These are phyloP conservation scores for Hippopotamyrus pictus DNA, from an alignment of 2,797 vertebrate genomes.

Conservation along the genomic window DNA sequence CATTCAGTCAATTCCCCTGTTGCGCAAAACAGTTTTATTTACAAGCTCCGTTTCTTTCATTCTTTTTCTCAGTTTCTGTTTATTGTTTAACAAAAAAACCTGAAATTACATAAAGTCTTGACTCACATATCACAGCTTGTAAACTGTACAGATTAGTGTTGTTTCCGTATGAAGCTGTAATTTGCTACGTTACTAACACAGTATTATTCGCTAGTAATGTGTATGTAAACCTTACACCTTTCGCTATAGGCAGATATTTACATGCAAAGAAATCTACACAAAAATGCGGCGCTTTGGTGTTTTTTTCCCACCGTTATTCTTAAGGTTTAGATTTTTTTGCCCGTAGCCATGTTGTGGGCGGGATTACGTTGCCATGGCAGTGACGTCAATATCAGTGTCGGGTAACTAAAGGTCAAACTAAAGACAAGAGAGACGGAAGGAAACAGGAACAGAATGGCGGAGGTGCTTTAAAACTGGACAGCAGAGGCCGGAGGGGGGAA, in stretches of 20 bases:
- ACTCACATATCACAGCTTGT: neutral
- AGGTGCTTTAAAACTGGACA: slow-evolving; percentile 34
- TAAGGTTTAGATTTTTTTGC: neutral
- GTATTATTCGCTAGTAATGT: neutral
- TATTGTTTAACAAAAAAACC: neutral
- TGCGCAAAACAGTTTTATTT: neutral
- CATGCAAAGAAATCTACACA: neutral
- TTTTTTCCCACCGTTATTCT: neutral
- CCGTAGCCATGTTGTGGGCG: slow-evolving; percentile 34
- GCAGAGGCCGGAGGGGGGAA: slow-evolving; percentile 20
- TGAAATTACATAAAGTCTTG: neutral
- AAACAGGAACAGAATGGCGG: slow-evolving; percentile 46
- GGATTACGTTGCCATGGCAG: slow-evolving; percentile 60
- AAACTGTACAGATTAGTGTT: neutral
- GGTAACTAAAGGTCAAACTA: slow-evolving; percentile 72
- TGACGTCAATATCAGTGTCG: slow-evolving; percentile 71
- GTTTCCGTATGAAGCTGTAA: neutral
- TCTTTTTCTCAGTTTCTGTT: neutral
- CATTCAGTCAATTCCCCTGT: neutral
- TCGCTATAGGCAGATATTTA: neutral
- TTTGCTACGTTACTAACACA: neutral
- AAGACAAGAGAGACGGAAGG: slow-evolving; percentile 66
- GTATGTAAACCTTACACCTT: neutral
- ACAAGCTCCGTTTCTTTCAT: neutral
- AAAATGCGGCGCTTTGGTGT: neutral